Evolutionary conservation across 1,140 invertebrate genomes (phyloP), one percentile per base, ranked within the genome.

Genomic region (Heliconius melpomene): DNA sequence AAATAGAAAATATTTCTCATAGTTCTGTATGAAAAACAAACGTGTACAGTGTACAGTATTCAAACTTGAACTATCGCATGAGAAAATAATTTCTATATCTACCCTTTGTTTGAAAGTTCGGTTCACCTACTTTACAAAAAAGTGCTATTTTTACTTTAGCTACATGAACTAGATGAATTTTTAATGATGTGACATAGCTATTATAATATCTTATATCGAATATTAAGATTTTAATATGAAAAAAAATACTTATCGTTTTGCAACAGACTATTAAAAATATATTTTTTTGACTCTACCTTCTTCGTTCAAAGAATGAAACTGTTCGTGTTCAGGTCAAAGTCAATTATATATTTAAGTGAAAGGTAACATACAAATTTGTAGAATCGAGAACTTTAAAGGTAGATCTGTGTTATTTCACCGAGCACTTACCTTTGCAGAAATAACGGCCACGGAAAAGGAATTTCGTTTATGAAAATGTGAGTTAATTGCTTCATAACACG

Each of bases 401-500:
- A 11, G n/a, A 79, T 50, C 73, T 71, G 57, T 79, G 75, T 84
- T 82, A 78, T 79, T 79, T 72, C 75, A 81, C 46, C 81, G 78
- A 83, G 60, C 72, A 81, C 82, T 83, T 66, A 73, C 29, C 75
- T 54, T 79, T 79, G 79, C 78, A 72, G 79, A 81, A 82, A 79
- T 81, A 82, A 80, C 54, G 73, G 70, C 54, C n/a, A 36, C 52
- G 70, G 38, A 76, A 81, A 84, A 82, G 72, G 77, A 85, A 83
- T 86, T 82, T 86, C 82, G 76, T 78, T 82, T 84, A 85, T 85
- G 82, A 84, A 86, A 84, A 85, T 85, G 83, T 83, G 84, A 89
- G 88, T 89, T 91, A 92, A 91, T 90, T 89, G 88, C 81, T 88
- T 84, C 79, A 85, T 89, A 91, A 91, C 85, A 86, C 86, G 85